Evolutionary conservation across 2,797 vertebrate genomes (phyloP), one percentile per base, ranked within the genome.

Genomic region (Siniperca scherzeri): DNA sequence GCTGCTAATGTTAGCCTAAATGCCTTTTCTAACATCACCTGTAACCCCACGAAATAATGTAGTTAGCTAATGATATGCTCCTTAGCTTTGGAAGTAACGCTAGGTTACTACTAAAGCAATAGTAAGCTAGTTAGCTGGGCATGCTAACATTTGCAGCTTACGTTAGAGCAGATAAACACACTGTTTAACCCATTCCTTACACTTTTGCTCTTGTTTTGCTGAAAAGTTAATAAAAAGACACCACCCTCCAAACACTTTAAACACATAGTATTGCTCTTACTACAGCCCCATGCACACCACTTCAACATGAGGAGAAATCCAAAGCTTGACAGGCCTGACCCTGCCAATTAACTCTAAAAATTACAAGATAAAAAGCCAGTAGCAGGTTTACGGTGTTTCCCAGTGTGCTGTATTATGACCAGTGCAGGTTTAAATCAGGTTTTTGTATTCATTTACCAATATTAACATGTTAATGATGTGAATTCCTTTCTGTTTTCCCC

Each of bases 401-500:
- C 50, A 17, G 33, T 2, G 46, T n/a, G 9, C 40, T 44, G 40
- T 11, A 25, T 27, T 27, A 5, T 27, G 16, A 56, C 38, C 40
- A 36, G 55, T 5, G 50, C 40, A 38, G 30, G 30, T 59, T 85
- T 33, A 70, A 80, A 65, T 70, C 5, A 74, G 19, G 36, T 33
- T 40, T 7, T n/a, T 44, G 4, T 38, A 66, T 27, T 44, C 27
- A 13, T 64, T 74, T 25, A 33, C n/a, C 9, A 33, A 33, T 27
- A 42, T 72, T 46, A 81, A 73, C 59, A 77, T 42, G 33, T 13
- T 40, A 21, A 44, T 67, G 44, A 38, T 44, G n/a, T 55, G 55
- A 67, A 83, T 56, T 67, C 48, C 70, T 79, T 44, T 72, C 60
- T n/a, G 7, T 62, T 33, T 42, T 11, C n/a, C 27, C 59, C 7